Evolutionary conservation across 1,140 invertebrate species (phyloP).

Genomic region (Drosophila tani): DNA sequence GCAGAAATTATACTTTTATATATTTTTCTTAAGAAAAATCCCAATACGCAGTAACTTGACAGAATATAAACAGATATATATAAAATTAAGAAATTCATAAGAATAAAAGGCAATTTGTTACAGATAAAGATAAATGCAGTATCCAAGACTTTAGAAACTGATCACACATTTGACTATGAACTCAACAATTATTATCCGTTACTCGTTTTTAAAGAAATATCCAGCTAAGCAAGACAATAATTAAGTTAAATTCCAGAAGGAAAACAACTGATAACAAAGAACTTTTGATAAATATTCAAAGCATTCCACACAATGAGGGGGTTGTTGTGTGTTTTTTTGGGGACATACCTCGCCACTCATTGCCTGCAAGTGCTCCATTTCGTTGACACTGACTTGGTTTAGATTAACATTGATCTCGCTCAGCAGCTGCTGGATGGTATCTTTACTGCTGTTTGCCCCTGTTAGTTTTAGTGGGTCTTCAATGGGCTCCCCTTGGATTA

Average conservation of each 20-base stretch:
- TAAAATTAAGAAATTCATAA: too few species aligned
- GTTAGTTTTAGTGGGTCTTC: not conserved
- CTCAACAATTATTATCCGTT: not conserved
- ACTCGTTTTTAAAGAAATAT: not conserved
- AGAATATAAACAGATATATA: too few species aligned
- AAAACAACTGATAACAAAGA: not conserved
- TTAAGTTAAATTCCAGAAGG: not conserved
- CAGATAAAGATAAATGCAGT: not conserved
- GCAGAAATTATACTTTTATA: too few species aligned
- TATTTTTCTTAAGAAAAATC: not conserved
- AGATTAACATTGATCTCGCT: slow-evolving; percentile 63
- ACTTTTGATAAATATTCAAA: slow-evolving; percentile 1
- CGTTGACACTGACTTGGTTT: slow-evolving; percentile 63
- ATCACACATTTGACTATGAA: not conserved
- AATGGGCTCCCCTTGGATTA: slow-evolving; percentile 10
- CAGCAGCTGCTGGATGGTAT: slow-evolving; percentile 56
- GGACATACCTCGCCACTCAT: slow-evolving; percentile 72
- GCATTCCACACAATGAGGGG: not conserved
- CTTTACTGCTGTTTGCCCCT: slow-evolving; percentile 6
- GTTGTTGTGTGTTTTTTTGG: not conserved
- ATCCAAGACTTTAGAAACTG: not conserved
- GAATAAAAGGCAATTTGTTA: not conserved
- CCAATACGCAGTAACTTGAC: too few species aligned
- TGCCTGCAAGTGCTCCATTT: slow-evolving; percentile 75
- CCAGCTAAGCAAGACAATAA: not conserved